Conservation (phyloP, 2,797 vertebrate genomes). For the Petrocephalus schoutedeni region DNA sequence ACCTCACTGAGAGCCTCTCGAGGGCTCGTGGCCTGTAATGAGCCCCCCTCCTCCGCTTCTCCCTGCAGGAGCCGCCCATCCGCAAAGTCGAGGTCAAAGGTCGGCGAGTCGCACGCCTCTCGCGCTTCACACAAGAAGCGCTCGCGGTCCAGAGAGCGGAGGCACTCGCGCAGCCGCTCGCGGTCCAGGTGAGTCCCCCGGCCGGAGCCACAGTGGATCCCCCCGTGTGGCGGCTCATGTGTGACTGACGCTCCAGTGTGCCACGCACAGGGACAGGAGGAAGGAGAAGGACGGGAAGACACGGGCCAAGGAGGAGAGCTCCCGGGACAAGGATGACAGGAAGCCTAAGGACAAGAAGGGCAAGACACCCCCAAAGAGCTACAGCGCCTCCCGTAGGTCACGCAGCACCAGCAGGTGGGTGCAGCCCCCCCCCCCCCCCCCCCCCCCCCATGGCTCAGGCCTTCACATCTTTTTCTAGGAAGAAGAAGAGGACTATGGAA, state of each 20-base stretch:
- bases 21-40: background rate
- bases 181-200: slow-evolving; percentile 66
- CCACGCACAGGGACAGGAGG: slow-evolving; percentile 65
- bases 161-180: slow-evolving; percentile 72
- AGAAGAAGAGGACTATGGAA: too few species aligned
- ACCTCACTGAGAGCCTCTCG: background rate
- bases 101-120: slow-evolving; percentile 67
- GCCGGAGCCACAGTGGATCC: background rate
- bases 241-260: background rate
- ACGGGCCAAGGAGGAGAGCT: slow-evolving; percentile 56
- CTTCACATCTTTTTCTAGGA: too few species aligned
- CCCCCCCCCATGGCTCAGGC: background rate
- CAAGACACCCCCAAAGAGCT: slow-evolving; percentile 67
- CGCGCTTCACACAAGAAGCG: slow-evolving; percentile 70
- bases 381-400: slow-evolving; percentile 64
- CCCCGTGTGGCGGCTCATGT: background rate
- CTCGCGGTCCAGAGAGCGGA: slow-evolving; percentile 75
- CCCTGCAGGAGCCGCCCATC: slow-evolving; percentile 64
- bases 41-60: background rate
- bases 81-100: slow-evolving; percentile 64
- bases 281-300: slow-evolving; percentile 64
- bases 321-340: slow-evolving; percentile 60
- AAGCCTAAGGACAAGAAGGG: slow-evolving; percentile 71
- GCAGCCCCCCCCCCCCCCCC: too few species aligned
- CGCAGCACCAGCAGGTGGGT: slow-evolving; percentile 72